Evolutionary conservation across 2,888 invertebrate genomes (phyloP).

Genomic region (Ptilodon capucinus): DNA sequence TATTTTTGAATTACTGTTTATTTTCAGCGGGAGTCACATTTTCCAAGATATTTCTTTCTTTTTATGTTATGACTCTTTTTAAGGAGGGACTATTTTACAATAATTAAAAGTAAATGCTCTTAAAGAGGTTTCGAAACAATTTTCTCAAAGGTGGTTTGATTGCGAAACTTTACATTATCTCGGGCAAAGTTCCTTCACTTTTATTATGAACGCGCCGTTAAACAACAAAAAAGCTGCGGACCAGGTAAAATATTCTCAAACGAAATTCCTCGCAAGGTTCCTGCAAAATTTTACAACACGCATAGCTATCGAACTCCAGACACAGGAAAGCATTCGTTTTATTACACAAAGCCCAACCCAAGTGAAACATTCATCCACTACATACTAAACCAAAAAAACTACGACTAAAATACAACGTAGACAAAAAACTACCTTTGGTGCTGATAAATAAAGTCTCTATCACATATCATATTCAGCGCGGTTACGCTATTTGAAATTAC

Average conservation of each 20-base stretch:
- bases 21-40: no score
- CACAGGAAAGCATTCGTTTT: conserved; percentile 68
- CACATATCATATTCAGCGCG: conserved; percentile 16
- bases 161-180: not conserved
- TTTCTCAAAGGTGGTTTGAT: not conserved
- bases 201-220: conserved; percentile 1
- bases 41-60: no score
- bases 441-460: conserved; percentile 28
- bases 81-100: not conserved
- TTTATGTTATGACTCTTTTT: not conserved
- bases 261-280: conserved; percentile 27
- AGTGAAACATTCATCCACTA: conserved; percentile 53
- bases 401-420: conserved; percentile 15
- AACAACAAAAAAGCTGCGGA: conserved; percentile 5
- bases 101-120: not conserved
- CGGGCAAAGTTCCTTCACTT: not conserved
- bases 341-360: conserved; percentile 65
- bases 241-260: conserved; percentile 10
- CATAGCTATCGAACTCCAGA: conserved; percentile 56
- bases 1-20: not conserved
- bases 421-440: conserved; percentile 33
- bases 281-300: conserved; percentile 45
- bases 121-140: not conserved
- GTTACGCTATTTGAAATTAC: conserved; percentile 26
- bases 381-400: conserved; percentile 38